A percentile compares a stretch with the other conserved stretches of the same genome.
phyloP scores from a whole-genome alignment of 2,797 vertebrate genomes.

The Melanogrammus aeglefinus region DNA sequence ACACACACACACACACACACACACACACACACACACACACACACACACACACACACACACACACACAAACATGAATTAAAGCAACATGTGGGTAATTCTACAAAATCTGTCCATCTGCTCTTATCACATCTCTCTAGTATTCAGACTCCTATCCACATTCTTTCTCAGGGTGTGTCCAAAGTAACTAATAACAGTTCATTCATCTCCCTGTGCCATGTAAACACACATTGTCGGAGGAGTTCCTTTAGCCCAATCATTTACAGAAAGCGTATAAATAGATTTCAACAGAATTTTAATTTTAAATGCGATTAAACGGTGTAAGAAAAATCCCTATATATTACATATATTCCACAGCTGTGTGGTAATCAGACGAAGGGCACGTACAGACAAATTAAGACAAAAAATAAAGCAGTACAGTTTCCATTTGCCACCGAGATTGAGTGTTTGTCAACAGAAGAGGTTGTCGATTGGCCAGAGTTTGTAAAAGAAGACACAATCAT shows the following conservation, averaged over 20 bases:
- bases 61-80: not conserved
- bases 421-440: not conserved
- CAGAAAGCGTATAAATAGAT: not conserved
- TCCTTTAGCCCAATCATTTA: not conserved
- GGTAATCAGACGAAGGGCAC: not conserved
- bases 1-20: not conserved
- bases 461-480: constrained; percentile 22
- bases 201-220: constrained; percentile 21
- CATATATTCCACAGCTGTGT: not conserved
- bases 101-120: not conserved
- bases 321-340: not conserved
- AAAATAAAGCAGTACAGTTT: not conserved
- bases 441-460: constrained; percentile 43
- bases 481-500: constrained; percentile 23
- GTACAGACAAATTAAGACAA: not conserved
- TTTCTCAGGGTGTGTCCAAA: constrained; percentile 60
- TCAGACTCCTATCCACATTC: constrained; percentile 49
- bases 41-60: not conserved
- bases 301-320: not conserved
- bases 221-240: constrained; percentile 21
- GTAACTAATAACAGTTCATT: constrained; percentile 26
- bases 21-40: not conserved
- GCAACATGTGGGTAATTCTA: not conserved
- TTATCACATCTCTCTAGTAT: constrained; percentile 40
- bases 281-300: not conserved